These are phyloP conservation scores for Parazoanthus atlanticus DNA, from an alignment of 92 coral and sea anemone genomes.

Conservation along the genomic window DNA sequence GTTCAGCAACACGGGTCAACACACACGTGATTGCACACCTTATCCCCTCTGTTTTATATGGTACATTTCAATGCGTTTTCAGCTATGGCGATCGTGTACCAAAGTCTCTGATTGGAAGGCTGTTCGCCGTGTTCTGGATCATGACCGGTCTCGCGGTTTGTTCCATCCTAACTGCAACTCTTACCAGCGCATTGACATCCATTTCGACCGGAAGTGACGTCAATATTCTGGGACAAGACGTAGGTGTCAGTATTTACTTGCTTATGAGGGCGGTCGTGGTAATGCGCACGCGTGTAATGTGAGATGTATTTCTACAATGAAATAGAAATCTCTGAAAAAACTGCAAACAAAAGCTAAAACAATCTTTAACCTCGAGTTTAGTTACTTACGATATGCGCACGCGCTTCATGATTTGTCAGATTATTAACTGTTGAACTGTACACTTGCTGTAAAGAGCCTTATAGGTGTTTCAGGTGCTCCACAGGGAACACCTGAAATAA, in stretches of 20 bases:
- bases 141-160: slow-evolving; percentile 38
- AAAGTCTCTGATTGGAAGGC: slow-evolving; percentile 31
- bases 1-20: too few species aligned
- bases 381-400: too few species aligned
- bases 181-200: slow-evolving; percentile 38
- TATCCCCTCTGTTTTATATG: background rate
- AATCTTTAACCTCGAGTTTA: too few species aligned
- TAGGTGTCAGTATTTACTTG: background rate
- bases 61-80: background rate
- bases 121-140: slow-evolving; percentile 39
- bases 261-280: too few species aligned
- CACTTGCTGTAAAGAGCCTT: too few species aligned
- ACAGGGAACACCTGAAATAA: too few species aligned
- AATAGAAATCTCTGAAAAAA: too few species aligned
- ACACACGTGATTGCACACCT: background rate
- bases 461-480: too few species aligned
- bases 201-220: slow-evolving; percentile 27
- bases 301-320: background rate
- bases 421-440: too few species aligned
- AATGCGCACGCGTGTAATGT: background rate
- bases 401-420: too few species aligned
- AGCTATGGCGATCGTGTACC: slow-evolving; percentile 43
- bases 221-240: slow-evolving; percentile 33
- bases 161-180: slow-evolving; percentile 41
- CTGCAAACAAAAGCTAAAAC: too few species aligned